phyloP scores from a whole-genome alignment of 2,797 vertebrate species.

The Holocentrus rufus region DNA sequence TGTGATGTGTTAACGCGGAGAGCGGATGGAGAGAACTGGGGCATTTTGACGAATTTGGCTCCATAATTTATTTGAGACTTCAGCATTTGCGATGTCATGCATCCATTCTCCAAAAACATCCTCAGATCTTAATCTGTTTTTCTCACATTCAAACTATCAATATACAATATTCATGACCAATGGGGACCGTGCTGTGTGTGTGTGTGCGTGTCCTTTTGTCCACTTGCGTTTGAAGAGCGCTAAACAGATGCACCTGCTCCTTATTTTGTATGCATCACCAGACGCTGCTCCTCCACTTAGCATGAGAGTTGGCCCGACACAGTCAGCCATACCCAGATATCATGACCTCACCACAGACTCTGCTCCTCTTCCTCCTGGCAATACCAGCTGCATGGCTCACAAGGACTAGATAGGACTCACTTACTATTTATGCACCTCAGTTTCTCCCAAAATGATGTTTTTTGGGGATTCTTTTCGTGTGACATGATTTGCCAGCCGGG shows the following conservation, averaged over 20 bases:
- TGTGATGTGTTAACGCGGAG: too few species aligned
- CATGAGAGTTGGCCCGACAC: slow-evolving; percentile 16
- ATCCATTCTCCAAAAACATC: too few species aligned
- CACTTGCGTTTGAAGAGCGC: background rate
- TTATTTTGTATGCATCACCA: slow-evolving; percentile 39
- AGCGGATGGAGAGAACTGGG: too few species aligned
- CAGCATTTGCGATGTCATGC: too few species aligned
- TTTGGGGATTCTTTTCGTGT: background rate
- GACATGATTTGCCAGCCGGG: background rate
- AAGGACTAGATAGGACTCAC: background rate
- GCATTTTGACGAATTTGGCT: too few species aligned
- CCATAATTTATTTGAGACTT: too few species aligned
- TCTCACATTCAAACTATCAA: too few species aligned
- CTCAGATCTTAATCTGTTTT: too few species aligned
- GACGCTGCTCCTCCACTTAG: slow-evolving; percentile 23
- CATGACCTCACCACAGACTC: slow-evolving; percentile 19
- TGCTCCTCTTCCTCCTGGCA: slow-evolving; percentile 18
- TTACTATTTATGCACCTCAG: background rate
- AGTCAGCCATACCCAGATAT: slow-evolving; percentile 25
- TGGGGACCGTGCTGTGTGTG: background rate
- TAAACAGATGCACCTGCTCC: slow-evolving; percentile 33
- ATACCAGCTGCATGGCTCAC: slow-evolving; percentile 21
- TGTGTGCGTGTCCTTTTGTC: slow-evolving; percentile 12
- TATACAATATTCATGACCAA: too few species aligned
- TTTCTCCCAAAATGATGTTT: background rate